Evolutionary conservation across 2,888 invertebrate genomes (phyloP), one percentile per base, ranked within the genome.

Genomic region (Campopleginae sp.): DNA sequence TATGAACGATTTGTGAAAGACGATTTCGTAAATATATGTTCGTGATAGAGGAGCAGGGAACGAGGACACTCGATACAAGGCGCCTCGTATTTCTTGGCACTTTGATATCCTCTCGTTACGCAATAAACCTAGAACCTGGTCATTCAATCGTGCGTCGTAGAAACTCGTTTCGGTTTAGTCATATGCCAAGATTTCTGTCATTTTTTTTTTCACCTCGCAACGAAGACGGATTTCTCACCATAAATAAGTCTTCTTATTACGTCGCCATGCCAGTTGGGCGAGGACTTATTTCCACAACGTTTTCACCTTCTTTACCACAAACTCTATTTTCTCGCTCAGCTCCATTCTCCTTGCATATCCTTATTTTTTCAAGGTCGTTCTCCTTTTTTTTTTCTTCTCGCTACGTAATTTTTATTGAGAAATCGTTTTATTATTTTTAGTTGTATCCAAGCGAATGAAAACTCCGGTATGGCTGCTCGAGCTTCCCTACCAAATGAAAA

Each of bases 181-280:
- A 46, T 46, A 44, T 27, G 71, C 14, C 54, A 72, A 72, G 12
- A 19, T 72, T 51, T 14, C 38, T 31, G 23, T 19, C 71, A 48
- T 14, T 48, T 48, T 19, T 58, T 74, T 44, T 31, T 33, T 46
- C 19, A 38, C n/a, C 14, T 48, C 6, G 31, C 46, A 42, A 46
- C 23, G 48, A 81, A 70, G 84, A 81, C 82, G 68, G 71, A 85
- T 85, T 42, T 46, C 58, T 19, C 8, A 48, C n/a, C 84, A 82
- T 86, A 87, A 87, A 88, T 87, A 85, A 88, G 87, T 63, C 66
- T 77, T 71, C 75, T 79, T 78, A 77, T 82, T 72, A 68, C 80
- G 54, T 19, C 19, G 31, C 48, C 31, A 17, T 75, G 51, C 38
- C 42, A 19, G 14, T n/a, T 1, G 48, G 10, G 14, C 27, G 61